These are phyloP conservation scores for Peromyscus maniculatus DNA, from an alignment of 2,113 vertebrate species.

Conservation along the genomic window DNA sequence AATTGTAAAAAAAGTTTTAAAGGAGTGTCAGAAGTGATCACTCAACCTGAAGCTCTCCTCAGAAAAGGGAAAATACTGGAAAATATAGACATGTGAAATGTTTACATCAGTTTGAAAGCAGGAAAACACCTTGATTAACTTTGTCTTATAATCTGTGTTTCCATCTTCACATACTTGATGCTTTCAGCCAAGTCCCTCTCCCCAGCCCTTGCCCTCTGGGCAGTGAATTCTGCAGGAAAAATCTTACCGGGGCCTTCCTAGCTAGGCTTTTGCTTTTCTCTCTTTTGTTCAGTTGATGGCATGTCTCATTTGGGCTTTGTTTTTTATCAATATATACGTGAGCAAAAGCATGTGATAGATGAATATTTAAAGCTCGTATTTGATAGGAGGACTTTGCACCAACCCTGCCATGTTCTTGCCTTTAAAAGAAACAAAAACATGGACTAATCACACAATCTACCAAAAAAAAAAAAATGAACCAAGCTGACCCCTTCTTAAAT, in stretches of 20 bases:
- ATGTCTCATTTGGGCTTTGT: not conserved
- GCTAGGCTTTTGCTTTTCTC: not conserved
- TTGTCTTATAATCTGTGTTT: not conserved
- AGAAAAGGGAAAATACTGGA: constrained; percentile 42
- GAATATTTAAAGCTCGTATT: not conserved
- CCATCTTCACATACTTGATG: constrained; percentile 50
- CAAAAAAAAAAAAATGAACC: constrained; percentile 18
- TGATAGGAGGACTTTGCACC: not conserved
- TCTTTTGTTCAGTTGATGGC: not conserved
- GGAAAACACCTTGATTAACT: constrained; percentile 53
- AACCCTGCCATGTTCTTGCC: not conserved
- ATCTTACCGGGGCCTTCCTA: not conserved
- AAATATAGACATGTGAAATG: not conserved
- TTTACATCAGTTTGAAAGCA: not conserved
- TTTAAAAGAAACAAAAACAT: not conserved
- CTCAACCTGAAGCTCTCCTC: constrained; percentile 65
- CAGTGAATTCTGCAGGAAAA: constrained; percentile 44
- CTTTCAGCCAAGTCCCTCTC: not conserved
- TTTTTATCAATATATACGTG: not conserved
- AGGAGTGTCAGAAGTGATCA: constrained; percentile 48
- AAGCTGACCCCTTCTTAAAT: not conserved
- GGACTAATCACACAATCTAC: not conserved
- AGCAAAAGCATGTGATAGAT: not conserved
- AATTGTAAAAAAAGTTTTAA: constrained; percentile 65
- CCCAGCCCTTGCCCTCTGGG: not conserved